Conservation (phyloP, 2,888 invertebrate species). For the Cephus nigrinus region DNA sequence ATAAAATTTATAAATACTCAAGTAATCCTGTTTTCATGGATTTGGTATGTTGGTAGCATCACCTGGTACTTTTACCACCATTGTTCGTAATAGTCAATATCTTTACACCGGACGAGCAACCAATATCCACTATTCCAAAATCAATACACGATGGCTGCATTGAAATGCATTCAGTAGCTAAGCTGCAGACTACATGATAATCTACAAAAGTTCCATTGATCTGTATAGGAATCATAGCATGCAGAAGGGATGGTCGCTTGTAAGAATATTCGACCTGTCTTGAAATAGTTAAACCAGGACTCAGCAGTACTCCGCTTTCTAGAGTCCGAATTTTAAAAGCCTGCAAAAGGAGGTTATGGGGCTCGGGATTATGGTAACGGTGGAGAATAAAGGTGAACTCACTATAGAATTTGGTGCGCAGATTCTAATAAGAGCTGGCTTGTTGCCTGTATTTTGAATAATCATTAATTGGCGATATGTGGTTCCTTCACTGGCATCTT, state of each 20-base stretch:
- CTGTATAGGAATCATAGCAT: conserved; percentile 56
- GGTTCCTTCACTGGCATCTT: conserved; percentile 65
- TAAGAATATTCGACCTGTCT: conserved; percentile 57
- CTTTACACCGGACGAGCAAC: conserved; percentile 58
- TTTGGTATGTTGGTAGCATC: neutral
- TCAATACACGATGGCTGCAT: conserved; percentile 57
- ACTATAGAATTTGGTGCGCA: conserved; percentile 62
- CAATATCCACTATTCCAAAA: conserved; percentile 66
- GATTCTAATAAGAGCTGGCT: conserved; percentile 56
- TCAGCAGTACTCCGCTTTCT: conserved; percentile 41
- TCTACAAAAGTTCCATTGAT: conserved; percentile 55
- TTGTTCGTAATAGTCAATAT: conserved; percentile 59
- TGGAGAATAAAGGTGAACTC: conserved; percentile 24
- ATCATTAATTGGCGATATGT: conserved; percentile 50
- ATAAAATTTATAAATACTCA: neutral
- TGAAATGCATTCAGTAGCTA: conserved; percentile 46
- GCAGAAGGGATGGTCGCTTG: conserved; percentile 45
- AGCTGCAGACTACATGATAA: conserved; percentile 52
- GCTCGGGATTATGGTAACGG: neutral
- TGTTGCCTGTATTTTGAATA: conserved; percentile 60
- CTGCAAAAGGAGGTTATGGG: conserved; percentile 43
- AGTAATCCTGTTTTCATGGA: neutral
- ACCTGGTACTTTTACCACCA: conserved; percentile 60
- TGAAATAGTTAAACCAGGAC: conserved; percentile 62
- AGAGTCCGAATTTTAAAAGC: conserved; percentile 57